Conservation (phyloP, 2,797 vertebrate species). For the Sphenopsis melanotis region DNA sequence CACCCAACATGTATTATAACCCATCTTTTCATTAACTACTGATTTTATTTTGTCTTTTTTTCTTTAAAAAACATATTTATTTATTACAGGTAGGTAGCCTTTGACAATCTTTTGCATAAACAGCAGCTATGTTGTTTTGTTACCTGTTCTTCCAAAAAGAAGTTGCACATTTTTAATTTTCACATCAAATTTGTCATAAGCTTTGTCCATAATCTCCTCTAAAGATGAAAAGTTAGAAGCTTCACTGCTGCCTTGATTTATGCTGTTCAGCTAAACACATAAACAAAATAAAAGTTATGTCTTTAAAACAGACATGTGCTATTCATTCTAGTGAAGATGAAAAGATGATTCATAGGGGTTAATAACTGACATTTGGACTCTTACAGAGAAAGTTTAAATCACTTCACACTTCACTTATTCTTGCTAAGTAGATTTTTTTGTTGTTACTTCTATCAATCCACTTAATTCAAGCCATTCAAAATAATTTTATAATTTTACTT, state of each 20-base stretch:
- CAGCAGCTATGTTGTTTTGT: background rate
- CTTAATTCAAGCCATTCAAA: background rate
- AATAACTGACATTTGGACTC: background rate
- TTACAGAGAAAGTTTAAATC: background rate
- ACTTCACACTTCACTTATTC: background rate
- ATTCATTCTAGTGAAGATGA: background rate
- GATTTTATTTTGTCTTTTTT: background rate
- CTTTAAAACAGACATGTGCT: background rate
- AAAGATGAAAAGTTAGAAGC: constrained; percentile 82
- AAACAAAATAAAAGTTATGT: background rate
- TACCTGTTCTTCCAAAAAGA: constrained; percentile 91
- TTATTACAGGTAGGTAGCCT: background rate
- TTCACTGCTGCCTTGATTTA: constrained; percentile 76
- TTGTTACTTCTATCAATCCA: background rate
- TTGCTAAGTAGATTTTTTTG: background rate
- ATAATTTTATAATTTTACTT: background rate
- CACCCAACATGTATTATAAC: background rate
- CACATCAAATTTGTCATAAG: constrained; percentile 90
- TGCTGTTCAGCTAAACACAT: constrained; percentile 82
- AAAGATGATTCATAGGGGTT: background rate
- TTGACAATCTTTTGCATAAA: background rate
- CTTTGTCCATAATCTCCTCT: constrained; percentile 95
- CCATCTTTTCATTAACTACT: background rate
- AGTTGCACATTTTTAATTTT: constrained; percentile 90
- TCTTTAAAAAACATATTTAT: background rate